These are phyloP conservation scores for Alauda arvensis DNA, from an alignment of 2,797 vertebrate species.

Conservation along the genomic window DNA sequence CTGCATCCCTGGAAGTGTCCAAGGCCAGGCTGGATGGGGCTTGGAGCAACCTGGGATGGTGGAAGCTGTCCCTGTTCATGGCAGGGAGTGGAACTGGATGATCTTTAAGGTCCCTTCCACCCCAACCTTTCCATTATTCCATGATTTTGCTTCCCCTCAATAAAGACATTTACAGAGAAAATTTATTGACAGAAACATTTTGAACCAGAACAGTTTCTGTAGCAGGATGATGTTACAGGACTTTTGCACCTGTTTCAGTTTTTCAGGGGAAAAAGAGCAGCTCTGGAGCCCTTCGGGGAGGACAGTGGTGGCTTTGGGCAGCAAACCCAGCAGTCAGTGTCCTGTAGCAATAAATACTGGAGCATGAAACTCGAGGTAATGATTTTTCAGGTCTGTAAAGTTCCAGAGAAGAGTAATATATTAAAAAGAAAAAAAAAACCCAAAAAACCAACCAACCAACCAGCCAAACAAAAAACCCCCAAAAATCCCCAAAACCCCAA, in stretches of 20 bases:
- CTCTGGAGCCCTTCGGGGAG: not conserved
- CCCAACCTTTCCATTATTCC: not conserved
- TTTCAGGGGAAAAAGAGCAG: not conserved
- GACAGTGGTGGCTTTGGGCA: not conserved
- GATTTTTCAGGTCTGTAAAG: not conserved
- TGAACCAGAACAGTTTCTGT: not conserved
- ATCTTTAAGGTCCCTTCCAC: fast-evolving
- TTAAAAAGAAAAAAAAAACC: too few relatives aligned
- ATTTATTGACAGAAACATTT: not conserved
- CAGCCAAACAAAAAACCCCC: too few relatives aligned
- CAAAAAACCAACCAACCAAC: too few relatives aligned
- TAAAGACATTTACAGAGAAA: not conserved
- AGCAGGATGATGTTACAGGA: too few relatives aligned
- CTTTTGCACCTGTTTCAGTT: not conserved
- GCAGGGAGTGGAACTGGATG: fast-evolving
- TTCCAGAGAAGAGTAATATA: not conserved
- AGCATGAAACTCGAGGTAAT: not conserved
- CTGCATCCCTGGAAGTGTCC: not conserved
- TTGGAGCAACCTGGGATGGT: fast-evolving
- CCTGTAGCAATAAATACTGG: not conserved
- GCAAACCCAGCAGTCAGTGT: not conserved
- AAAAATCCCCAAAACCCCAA: too few relatives aligned
- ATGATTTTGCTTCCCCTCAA: not conserved
- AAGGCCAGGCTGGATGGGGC: fast-evolving
- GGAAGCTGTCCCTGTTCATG: not conserved